Evolutionary conservation across 2,797 vertebrate species (phyloP).

Genomic region (Glyptemys insculpta): DNA sequence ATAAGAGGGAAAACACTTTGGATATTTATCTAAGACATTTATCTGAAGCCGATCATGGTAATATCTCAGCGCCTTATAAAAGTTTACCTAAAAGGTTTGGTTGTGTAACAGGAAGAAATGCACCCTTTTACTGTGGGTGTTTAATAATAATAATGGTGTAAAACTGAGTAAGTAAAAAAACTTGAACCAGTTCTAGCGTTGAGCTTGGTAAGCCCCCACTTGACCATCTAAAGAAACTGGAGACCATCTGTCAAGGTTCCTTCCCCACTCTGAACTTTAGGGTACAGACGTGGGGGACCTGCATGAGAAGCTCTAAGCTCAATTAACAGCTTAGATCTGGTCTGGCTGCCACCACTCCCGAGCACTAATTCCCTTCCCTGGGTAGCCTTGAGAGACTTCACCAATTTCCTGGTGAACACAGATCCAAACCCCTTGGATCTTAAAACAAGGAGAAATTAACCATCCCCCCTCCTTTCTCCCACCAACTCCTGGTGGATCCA

Average conservation of each 20-base stretch:
- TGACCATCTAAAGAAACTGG: not conserved
- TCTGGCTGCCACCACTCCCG: too few species aligned
- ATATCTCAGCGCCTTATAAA: not conserved
- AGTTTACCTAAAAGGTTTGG: not conserved
- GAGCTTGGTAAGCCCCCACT: not conserved
- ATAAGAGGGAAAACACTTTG: fast-evolving
- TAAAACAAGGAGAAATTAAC: too few species aligned
- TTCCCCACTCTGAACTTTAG: too few species aligned
- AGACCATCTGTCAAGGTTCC: not conserved
- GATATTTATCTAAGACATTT: not conserved
- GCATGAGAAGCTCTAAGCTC: too few species aligned
- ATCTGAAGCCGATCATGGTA: not conserved
- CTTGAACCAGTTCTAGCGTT: not conserved
- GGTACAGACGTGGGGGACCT: too few species aligned
- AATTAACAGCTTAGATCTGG: too few species aligned
- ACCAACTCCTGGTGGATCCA: too few species aligned
- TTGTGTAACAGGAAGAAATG: fast-evolving
- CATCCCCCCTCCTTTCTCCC: too few species aligned
- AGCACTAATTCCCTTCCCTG: too few species aligned
- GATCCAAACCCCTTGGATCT: too few species aligned
- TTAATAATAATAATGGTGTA: not conserved
- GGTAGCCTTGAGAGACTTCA: too few species aligned
- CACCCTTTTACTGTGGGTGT: fast-evolving
- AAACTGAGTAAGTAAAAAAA: fast-evolving
- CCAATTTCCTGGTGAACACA: too few species aligned